These are phyloP conservation scores for Microcebus jonahi DNA, from an alignment of 2,113 vertebrate genomes.

Conservation along the genomic window DNA sequence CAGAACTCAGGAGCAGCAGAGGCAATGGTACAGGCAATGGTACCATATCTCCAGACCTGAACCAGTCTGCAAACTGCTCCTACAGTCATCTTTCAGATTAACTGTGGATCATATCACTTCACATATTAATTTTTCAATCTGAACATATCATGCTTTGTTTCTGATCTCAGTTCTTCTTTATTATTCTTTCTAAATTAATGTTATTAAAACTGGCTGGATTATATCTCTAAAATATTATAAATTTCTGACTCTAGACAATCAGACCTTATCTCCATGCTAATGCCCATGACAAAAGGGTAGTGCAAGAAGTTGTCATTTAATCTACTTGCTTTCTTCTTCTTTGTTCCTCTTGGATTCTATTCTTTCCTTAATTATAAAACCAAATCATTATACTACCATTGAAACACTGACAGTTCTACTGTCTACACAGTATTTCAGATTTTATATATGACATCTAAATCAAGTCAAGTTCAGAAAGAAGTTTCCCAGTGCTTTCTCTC, in stretches of 20 bases:
- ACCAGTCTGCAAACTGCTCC: not conserved
- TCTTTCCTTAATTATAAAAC: not conserved
- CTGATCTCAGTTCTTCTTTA: not conserved
- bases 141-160: not conserved
- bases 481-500: not conserved
- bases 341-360: not conserved
- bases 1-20: not conserved
- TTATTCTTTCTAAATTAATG: not conserved
- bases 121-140: not conserved
- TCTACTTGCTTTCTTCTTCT: not conserved
- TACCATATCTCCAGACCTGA: no score
- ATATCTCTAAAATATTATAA: not conserved
- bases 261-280: not conserved
- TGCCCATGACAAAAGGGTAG: not conserved
- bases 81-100: not conserved
- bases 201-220: not conserved
- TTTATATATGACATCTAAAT: not conserved
- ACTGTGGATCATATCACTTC: not conserved
- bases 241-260: not conserved
- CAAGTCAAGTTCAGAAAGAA: not conserved
- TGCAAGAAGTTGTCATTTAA: not conserved
- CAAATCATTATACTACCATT: not conserved
- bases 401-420: not conserved
- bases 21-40: no score
- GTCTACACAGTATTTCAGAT: not conserved